These are phyloP conservation scores for Dipodomys merriami DNA, from an alignment of 2,113 vertebrate genomes.

Conservation along the genomic window DNA sequence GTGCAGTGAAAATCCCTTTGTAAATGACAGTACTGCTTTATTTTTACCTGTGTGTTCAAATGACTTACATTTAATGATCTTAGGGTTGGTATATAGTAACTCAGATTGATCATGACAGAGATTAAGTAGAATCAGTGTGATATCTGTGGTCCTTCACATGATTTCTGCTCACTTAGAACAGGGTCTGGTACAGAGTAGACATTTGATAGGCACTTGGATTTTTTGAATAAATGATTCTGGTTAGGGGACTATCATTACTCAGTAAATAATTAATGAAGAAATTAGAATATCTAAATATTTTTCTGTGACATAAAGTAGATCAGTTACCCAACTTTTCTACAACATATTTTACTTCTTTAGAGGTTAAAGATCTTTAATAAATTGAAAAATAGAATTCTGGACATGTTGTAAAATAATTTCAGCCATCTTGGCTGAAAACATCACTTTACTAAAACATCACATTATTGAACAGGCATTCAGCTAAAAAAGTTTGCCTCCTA, in stretches of 20 bases:
- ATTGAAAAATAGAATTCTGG: constrained; percentile 51
- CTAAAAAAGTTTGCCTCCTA: constrained; percentile 7
- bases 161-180: background rate
- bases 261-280: constrained; percentile 50
- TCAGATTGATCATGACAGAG: constrained; percentile 12
- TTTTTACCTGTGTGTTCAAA: constrained; percentile 11
- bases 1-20: background rate
- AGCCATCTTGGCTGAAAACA: constrained; percentile 60
- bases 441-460: constrained; percentile 25
- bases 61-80: constrained; percentile 30
- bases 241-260: background rate
- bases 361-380: constrained; percentile 22
- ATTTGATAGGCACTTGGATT: background rate
- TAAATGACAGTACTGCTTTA: background rate
- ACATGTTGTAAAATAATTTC: constrained; percentile 41
- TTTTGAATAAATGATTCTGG: constrained; percentile 20
- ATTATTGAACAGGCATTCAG: constrained; percentile 72
- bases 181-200: background rate
- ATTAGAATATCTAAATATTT: constrained; percentile 47
- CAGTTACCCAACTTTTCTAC: background rate
- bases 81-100: background rate
- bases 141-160: background rate
- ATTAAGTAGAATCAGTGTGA: background rate
- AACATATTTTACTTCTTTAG: background rate
- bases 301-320: constrained; percentile 24